Evolutionary conservation across 37 sponge, comb jelly and placozoan species (phyloP).

Genomic region (Chondrosia reniformis): DNA sequence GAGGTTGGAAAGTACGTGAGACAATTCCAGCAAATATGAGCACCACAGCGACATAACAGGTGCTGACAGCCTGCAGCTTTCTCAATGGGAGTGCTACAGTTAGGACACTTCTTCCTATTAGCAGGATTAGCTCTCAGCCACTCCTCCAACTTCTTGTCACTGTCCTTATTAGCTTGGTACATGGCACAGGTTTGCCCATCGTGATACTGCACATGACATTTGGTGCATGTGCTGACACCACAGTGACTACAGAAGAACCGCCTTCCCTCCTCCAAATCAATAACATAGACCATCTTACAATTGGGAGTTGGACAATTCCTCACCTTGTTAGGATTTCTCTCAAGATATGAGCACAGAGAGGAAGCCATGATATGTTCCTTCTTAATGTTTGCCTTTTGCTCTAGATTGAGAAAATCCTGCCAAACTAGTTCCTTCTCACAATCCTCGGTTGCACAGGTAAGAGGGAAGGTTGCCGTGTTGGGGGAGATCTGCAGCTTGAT

Average conservation of each 20-base stretch:
- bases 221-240: slow-evolving; percentile 39
- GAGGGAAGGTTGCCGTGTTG: slow-evolving; percentile 41
- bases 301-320: slow-evolving; percentile 60
- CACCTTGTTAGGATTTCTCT: slow-evolving; percentile 9
- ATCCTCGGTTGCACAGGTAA: slow-evolving; percentile 58
- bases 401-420: slow-evolving; percentile 64
- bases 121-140: slow-evolving; percentile 43
- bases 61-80: slow-evolving; percentile 52
- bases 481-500: slow-evolving; percentile 39
- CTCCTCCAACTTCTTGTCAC: slow-evolving; percentile 15
- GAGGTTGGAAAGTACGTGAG: slow-evolving; percentile 27
- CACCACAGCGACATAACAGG: slow-evolving; percentile 39
- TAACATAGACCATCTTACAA: slow-evolving; percentile 53
- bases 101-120: slow-evolving; percentile 50
- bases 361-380: slow-evolving; percentile 7
- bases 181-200: slow-evolving; percentile 51
- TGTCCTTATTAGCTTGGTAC: slow-evolving; percentile 2
- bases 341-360: slow-evolving; percentile 23
- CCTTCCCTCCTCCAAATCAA: slow-evolving; percentile 18
- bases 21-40: slow-evolving; percentile 68
- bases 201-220: slow-evolving; percentile 51
- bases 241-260: slow-evolving; percentile 49
- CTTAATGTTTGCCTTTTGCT: slow-evolving; percentile 10
- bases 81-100: slow-evolving; percentile 60
- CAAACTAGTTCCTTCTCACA: slow-evolving; percentile 55